These are phyloP conservation scores for Pammene aurita DNA, from an alignment of 2,888 invertebrate genomes.

Conservation along the genomic window DNA sequence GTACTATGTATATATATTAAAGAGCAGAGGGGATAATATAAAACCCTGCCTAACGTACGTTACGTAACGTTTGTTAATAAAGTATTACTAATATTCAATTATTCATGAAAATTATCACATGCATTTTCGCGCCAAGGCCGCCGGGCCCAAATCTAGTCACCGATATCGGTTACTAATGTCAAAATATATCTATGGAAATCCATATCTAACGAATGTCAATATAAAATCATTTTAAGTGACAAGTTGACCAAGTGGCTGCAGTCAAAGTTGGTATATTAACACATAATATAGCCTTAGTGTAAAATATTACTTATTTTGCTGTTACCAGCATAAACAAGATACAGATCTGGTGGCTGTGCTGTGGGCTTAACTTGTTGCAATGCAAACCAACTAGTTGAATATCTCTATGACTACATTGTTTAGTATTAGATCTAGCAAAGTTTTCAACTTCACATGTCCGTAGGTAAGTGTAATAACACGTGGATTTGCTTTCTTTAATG, in stretches of 20 bases:
- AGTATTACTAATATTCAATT: not conserved
- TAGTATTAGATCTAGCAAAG: not conserved
- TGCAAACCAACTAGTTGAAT: not conserved
- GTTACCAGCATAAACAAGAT: conserved; percentile 9
- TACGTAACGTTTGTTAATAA: not conserved
- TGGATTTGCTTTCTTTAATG: conserved; percentile 14
- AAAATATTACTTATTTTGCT: too few species aligned
- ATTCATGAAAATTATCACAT: not conserved
- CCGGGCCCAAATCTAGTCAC: conserved; percentile 1
- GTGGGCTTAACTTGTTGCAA: not conserved
- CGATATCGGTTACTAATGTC: conserved; percentile 28
- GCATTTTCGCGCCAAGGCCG: not conserved
- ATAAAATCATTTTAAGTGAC: conserved; percentile 31
- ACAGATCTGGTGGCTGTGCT: not conserved
- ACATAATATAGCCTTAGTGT: not conserved
- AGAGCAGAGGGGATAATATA: too few species aligned
- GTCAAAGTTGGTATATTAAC: not conserved
- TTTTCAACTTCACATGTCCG: not conserved
- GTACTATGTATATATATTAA: too few species aligned
- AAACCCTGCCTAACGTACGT: too few species aligned
- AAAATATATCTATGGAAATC: conserved; percentile 32
- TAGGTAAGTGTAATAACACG: not conserved
- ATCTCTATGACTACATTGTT: not conserved
- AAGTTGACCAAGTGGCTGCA: conserved; percentile 23
- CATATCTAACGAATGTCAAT: conserved; percentile 34